Percentiles rank a stretch among this genome's conserved stretches.
Evolutionary conservation across 2,113 vertebrate species (phyloP).

Genomic region (Isichthys henryi): DNA sequence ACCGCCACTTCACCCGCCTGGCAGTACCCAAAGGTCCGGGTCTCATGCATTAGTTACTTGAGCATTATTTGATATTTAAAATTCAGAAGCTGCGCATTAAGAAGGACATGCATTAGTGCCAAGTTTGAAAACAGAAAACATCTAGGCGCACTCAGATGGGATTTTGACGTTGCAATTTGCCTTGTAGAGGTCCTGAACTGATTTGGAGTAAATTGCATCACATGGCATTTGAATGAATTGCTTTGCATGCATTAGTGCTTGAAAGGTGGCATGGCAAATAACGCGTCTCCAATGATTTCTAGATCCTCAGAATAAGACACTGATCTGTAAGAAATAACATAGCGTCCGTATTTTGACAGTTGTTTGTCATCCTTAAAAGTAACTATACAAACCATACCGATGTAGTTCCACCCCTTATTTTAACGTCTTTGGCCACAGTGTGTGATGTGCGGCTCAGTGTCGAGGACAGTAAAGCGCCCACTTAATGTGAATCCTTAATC

Average conservation of each 20-base stretch:
- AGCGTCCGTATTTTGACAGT: neutral
- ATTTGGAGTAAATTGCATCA: neutral
- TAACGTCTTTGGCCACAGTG: neutral
- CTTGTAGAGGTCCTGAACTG: neutral
- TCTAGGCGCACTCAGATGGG: neutral
- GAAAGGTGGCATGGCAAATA: neutral
- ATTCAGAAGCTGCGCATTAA: neutral
- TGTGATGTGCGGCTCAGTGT: neutral
- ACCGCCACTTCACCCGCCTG: neutral
- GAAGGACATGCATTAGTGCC: neutral
- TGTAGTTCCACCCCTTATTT: neutral
- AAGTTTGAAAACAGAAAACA: neutral
- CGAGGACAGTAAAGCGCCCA: neutral
- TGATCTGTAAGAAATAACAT: neutral
- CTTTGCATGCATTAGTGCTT: neutral
- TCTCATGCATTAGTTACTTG: neutral
- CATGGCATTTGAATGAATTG: neutral
- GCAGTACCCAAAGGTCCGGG: neutral
- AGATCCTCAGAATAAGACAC: neutral
- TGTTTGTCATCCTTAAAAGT: neutral
- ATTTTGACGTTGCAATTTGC: neutral
- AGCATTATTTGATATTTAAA: neutral
- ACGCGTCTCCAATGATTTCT: neutral
- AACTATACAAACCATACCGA: neutral
- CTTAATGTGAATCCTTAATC: neutral